Percentiles rank a stretch among this genome's conserved stretches.
Conservation (phyloP, 53 echinoderm and acorn worm species). For the Zoroaster sp. region DNA sequence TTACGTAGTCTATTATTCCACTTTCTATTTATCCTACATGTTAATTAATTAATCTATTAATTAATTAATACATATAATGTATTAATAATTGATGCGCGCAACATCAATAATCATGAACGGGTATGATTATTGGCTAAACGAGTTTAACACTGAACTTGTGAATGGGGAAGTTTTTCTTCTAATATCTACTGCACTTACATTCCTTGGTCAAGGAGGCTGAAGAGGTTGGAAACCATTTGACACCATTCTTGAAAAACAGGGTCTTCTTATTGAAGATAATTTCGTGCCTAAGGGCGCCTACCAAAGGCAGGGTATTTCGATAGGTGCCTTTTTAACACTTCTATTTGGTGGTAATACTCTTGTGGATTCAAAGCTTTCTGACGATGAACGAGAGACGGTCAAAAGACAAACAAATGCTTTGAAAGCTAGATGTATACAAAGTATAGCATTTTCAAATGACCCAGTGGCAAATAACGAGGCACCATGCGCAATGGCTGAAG, state of each 20-base stretch:
- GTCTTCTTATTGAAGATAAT: neutral
- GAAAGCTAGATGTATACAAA: neutral
- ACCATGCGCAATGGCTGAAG: neutral
- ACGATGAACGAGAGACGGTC: neutral
- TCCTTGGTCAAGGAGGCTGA: neutral
- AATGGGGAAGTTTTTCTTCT: too few species aligned
- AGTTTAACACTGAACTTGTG: too few species aligned
- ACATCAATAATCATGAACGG: too few species aligned
- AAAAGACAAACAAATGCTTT: neutral
- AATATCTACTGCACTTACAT: too few species aligned
- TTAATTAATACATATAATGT: too few species aligned
- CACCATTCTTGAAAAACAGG: neutral
- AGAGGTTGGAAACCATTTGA: neutral
- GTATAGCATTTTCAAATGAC: neutral
- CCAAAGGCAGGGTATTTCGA: neutral
- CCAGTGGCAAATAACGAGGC: neutral
- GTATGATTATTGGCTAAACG: too few species aligned
- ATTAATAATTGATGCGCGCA: too few species aligned
- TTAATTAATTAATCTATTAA: too few species aligned
- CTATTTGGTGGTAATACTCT: neutral
- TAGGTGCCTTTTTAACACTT: neutral
- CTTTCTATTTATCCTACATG: too few species aligned
- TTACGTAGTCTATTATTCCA: too few species aligned
- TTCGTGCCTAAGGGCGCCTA: neutral
- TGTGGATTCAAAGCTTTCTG: neutral